phyloP scores from a whole-genome alignment of 1,140 invertebrate species.

The Sinonovacula constricta region DNA sequence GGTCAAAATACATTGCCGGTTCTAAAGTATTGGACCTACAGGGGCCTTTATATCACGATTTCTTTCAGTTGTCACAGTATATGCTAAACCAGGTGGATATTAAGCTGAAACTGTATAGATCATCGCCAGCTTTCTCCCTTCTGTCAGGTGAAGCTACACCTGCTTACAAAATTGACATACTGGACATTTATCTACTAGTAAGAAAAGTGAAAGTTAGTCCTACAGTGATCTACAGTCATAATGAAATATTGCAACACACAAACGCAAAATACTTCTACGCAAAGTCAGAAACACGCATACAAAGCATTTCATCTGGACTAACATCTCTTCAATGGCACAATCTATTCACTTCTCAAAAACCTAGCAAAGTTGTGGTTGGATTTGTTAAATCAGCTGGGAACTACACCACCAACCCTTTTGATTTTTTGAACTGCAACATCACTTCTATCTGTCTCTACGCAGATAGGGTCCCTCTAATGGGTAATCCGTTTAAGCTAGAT shows the following conservation, averaged over 20 bases:
- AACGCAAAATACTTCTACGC: constrained; percentile 24
- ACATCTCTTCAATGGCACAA: constrained; percentile 22
- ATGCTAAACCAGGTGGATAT: constrained; percentile 34
- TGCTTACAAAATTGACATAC: too few relatives aligned
- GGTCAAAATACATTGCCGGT: background rate
- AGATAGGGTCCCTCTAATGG: constrained; percentile 4
- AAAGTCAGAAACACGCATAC: constrained; percentile 4
- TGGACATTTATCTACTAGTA: constrained; percentile 23
- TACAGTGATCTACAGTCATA: constrained; percentile 23
- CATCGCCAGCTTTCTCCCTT: too few relatives aligned
- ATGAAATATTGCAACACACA: constrained; percentile 17
- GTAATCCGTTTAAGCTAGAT: constrained; percentile 22
- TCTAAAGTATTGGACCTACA: constrained; percentile 35
- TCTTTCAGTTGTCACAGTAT: constrained; percentile 13
- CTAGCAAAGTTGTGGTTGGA: constrained; percentile 13
- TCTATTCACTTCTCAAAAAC: constrained; percentile 22
- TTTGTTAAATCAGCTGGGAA: constrained; percentile 32
- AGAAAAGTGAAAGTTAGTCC: constrained; percentile 30
- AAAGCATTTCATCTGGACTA: constrained; percentile 23
- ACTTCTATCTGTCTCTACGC: constrained; percentile 16
- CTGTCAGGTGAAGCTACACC: too few relatives aligned
- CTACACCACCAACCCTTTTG: constrained; percentile 22
- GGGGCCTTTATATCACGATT: constrained; percentile 31
- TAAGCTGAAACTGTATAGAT: constrained; percentile 11
- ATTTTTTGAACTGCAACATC: constrained; percentile 21